Conservation (phyloP, 2,113 vertebrate species). For the Coracopsis vasa region DNA sequence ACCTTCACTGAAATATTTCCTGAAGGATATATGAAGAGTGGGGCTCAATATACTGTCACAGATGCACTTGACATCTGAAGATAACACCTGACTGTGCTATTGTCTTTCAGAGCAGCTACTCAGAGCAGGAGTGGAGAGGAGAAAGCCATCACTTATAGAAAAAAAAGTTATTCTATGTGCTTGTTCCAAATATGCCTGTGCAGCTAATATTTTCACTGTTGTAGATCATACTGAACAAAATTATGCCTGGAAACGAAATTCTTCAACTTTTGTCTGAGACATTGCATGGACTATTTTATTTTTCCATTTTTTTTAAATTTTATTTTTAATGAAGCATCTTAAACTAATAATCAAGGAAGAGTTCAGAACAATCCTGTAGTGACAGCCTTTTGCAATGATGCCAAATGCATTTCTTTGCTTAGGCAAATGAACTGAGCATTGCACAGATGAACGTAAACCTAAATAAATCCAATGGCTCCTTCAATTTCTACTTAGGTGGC, state of each 20-base stretch:
- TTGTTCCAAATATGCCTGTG: background rate
- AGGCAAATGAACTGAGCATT: background rate
- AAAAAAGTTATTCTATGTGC: background rate
- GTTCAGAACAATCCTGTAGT: background rate
- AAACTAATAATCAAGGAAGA: background rate
- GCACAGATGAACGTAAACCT: background rate
- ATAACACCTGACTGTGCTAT: background rate
- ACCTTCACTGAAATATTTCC: background rate
- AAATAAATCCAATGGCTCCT: background rate
- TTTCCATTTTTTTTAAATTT: fast-evolving
- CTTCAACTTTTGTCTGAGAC: background rate
- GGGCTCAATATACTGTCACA: background rate
- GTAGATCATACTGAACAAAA: background rate
- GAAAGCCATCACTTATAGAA: background rate
- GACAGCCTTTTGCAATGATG: background rate
- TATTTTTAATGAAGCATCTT: background rate
- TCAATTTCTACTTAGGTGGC: background rate
- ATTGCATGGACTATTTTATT: background rate
- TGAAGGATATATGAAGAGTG: background rate
- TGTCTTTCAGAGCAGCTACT: background rate
- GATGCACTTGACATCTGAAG: background rate
- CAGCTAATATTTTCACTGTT: background rate
- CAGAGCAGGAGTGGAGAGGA: background rate
- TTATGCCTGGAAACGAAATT: background rate
- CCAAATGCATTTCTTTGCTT: background rate